Percentiles rank a stretch among this genome's conserved stretches.
These are phyloP conservation scores for Daubentonia madagascariensis DNA, from an alignment of 2,113 vertebrate genomes.

Conservation along the genomic window DNA sequence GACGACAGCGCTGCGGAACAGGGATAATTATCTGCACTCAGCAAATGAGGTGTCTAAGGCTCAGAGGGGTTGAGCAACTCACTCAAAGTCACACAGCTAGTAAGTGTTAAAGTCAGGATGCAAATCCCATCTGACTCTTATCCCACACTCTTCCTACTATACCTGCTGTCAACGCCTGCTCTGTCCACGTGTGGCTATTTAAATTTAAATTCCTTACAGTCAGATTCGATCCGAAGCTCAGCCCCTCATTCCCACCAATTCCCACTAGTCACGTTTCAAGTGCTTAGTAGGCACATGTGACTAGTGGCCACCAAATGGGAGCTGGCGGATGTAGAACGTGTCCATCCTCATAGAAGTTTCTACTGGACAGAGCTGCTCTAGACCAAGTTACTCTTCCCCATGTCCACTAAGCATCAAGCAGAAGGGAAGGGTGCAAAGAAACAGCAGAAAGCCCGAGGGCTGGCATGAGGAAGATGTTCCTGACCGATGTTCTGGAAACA, in stretches of 20 bases:
- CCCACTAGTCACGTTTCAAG: neutral
- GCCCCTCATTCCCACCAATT: neutral
- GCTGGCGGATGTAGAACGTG: neutral
- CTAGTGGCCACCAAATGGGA: neutral
- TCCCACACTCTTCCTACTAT: neutral
- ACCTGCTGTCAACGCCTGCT: neutral
- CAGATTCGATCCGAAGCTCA: neutral
- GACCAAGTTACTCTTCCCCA: neutral
- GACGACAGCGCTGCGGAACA: fast-evolving
- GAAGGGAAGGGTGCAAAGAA: neutral
- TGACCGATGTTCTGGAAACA: neutral
- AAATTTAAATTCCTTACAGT: neutral
- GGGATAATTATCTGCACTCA: neutral
- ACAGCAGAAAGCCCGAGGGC: neutral
- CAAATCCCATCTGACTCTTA: neutral
- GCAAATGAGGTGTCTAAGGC: neutral
- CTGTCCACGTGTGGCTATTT: neutral
- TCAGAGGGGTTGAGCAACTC: neutral
- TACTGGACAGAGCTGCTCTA: neutral
- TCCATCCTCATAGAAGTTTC: neutral
- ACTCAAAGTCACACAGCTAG: neutral
- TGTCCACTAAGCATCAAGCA: neutral
- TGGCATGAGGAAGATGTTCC: neutral
- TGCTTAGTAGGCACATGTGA: neutral
- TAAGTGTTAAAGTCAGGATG: neutral